Percentiles rank a stretch among this genome's conserved stretches.
Conservation (phyloP, 2,797 vertebrate genomes). For the Neopelma chrysocephalum region DNA sequence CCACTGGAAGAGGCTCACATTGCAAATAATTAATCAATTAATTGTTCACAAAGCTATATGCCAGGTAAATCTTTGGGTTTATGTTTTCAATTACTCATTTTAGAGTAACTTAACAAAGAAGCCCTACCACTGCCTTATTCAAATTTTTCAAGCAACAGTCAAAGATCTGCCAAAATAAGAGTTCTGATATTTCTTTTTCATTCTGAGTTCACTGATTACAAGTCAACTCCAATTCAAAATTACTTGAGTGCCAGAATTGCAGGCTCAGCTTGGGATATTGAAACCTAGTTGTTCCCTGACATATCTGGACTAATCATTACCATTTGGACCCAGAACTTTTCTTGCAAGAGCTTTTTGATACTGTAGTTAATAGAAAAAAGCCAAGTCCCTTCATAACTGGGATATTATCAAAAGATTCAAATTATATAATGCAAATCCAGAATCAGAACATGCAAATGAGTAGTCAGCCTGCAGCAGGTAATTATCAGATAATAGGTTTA, state of each 20-base stretch:
- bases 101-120: neutral
- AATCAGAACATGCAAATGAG: slow-evolving; percentile 53
- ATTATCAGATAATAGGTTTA: slow-evolving; percentile 59
- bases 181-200: neutral
- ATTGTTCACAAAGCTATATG: neutral
- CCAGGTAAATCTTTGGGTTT: neutral
- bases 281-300: neutral
- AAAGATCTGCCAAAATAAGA: neutral
- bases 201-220: neutral
- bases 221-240: neutral
- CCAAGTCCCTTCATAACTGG: neutral
- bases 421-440: slow-evolving; percentile 41
- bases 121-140: fast-evolving
- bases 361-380: neutral
- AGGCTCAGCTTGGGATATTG: neutral
- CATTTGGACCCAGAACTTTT: neutral
- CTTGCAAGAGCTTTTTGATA: neutral
- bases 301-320: neutral
- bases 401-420: neutral
- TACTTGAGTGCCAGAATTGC: neutral
- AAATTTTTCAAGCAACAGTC: neutral
- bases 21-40: neutral
- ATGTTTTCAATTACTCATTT: neutral
- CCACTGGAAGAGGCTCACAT: neutral
- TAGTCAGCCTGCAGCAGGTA: slow-evolving; percentile 41